Percentiles rank a stretch among this genome's conserved stretches.
Evolutionary conservation across 2,113 vertebrate species (phyloP).

Genomic region (Hippocampus comes): DNA sequence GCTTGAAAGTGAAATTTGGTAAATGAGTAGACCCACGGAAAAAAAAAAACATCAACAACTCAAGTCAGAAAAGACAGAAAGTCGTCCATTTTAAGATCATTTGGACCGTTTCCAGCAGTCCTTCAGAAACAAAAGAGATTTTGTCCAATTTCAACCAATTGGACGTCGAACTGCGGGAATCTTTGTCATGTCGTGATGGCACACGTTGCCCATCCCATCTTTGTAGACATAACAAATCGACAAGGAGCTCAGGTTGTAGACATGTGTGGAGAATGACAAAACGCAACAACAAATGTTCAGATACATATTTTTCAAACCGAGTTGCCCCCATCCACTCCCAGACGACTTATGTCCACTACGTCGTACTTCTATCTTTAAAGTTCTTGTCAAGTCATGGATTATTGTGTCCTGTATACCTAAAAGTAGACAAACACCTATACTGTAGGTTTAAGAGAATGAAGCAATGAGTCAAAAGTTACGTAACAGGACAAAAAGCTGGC

Average conservation of each 20-base stretch:
- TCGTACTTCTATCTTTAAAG: too few species aligned
- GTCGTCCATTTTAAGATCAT: not conserved
- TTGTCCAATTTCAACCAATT: not conserved
- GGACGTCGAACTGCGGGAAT: not conserved
- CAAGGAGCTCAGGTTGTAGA: slow-evolving; percentile 17
- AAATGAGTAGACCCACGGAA: not conserved
- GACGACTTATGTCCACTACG: too few species aligned
- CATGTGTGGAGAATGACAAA: slow-evolving; percentile 45
- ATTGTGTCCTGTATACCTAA: too few species aligned
- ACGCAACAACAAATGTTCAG: slow-evolving; percentile 40
- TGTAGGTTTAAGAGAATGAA: not conserved
- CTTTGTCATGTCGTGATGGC: not conserved
- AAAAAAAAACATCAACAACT: not conserved
- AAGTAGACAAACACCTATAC: too few species aligned
- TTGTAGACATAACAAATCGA: slow-evolving; percentile 60
- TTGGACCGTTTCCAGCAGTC: not conserved
- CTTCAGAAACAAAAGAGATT: not conserved
- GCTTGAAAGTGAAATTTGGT: not conserved
- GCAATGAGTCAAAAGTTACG: not conserved
- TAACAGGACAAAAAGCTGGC: not conserved
- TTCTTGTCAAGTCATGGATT: too few species aligned
- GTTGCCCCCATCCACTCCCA: not conserved
- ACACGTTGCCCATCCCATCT: not conserved
- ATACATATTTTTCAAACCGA: slow-evolving; percentile 54
- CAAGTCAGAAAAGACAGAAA: not conserved